These are phyloP conservation scores for Drosophila biarmipes DNA, from an alignment of 1,140 invertebrate genomes.

Conservation along the genomic window DNA sequence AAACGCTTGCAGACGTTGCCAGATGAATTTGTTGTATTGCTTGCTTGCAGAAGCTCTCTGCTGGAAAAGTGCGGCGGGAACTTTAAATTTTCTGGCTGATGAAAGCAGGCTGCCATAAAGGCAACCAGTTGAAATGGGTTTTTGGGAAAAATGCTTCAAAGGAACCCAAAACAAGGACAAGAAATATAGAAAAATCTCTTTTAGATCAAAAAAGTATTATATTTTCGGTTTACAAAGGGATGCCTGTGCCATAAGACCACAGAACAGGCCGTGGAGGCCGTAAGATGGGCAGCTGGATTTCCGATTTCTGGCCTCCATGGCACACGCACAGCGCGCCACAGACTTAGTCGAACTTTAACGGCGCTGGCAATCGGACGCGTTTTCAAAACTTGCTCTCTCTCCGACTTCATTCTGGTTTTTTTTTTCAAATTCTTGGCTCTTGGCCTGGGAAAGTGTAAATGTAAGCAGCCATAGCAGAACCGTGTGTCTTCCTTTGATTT, in stretches of 20 bases:
- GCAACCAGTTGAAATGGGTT: neutral
- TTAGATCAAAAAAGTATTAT: neutral
- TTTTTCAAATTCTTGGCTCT: neutral
- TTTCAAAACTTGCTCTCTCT: slow-evolving; percentile 37
- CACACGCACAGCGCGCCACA: slow-evolving; percentile 7
- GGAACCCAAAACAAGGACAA: neutral
- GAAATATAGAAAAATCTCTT: neutral
- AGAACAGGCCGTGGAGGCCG: neutral
- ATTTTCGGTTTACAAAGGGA: neutral
- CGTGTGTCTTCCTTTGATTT: neutral
- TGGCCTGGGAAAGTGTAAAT: slow-evolving; percentile 26
- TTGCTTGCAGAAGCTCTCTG: neutral
- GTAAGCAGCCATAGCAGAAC: slow-evolving; percentile 1
- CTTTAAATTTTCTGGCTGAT: neutral
- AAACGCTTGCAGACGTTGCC: neutral
- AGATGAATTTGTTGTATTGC: too few relatives aligned
- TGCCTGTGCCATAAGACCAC: too few relatives aligned
- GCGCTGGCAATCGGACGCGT: slow-evolving; percentile 67
- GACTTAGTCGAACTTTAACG: slow-evolving; percentile 63
- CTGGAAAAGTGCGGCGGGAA: neutral
- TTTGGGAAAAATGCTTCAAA: neutral
- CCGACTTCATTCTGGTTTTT: slow-evolving; percentile 4
- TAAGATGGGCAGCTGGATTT: neutral
- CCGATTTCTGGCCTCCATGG: slow-evolving; percentile 9
- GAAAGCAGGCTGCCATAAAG: neutral